These are phyloP conservation scores for Bugulina stolonifera DNA, from an alignment of 2,888 invertebrate species.

Conservation along the genomic window DNA sequence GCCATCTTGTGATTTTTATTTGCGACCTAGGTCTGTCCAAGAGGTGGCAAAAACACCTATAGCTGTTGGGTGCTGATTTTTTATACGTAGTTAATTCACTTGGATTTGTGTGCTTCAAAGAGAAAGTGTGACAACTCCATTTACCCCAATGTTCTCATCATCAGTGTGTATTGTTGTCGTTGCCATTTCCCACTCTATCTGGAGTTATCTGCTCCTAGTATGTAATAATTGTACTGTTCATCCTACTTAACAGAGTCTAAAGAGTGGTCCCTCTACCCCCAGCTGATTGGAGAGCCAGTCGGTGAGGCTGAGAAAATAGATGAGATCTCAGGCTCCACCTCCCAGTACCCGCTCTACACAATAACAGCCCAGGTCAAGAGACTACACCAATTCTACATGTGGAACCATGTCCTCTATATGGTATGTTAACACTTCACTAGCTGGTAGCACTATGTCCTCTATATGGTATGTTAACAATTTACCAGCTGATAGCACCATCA, in stretches of 20 bases:
- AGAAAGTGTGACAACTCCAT: no score
- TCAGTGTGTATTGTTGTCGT: no score
- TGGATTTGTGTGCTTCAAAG: no score
- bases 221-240: no score
- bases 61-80: no score
- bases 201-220: no score
- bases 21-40: no score
- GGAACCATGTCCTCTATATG: constrained; percentile 26
- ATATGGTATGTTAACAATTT: constrained; percentile 11
- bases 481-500: not conserved
- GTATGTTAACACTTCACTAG: not conserved
- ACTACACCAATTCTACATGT: constrained; percentile 19
- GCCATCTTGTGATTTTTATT: no score
- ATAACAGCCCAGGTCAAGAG: constrained; percentile 21
- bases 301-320: constrained; percentile 7
- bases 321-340: not conserved
- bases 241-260: constrained; percentile 13
- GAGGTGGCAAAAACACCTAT: no score
- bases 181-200: no score
- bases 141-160: no score
- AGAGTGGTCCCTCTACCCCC: constrained; percentile 23
- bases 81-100: no score
- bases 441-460: constrained; percentile 14
- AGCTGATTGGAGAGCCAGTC: constrained; percentile 24
- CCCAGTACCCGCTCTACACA: constrained; percentile 22